Evolutionary conservation across 2,888 invertebrate genomes (phyloP).

Genomic region (Ectobius pallidus): DNA sequence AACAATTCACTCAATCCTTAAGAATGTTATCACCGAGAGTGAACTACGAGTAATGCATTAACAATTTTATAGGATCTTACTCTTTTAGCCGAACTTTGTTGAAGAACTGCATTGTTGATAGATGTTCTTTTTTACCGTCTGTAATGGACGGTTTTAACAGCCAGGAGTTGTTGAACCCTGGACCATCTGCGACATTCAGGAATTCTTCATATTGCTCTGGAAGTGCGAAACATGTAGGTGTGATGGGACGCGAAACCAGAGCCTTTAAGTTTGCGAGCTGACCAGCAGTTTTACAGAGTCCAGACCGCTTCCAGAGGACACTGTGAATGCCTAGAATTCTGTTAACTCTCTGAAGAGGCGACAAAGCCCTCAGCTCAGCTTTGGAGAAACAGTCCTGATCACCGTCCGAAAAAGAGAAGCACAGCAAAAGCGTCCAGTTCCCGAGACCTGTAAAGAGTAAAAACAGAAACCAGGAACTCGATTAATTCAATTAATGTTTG

Average conservation of each 20-base stretch:
- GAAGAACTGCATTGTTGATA: constrained; percentile 40
- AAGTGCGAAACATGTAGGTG: constrained; percentile 48
- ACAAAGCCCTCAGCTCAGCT: not conserved
- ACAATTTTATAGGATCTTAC: constrained; percentile 28
- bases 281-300: constrained; percentile 45
- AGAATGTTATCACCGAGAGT: too few species aligned
- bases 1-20: too few species aligned
- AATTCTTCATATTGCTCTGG: constrained; percentile 49
- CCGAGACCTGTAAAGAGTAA: not conserved
- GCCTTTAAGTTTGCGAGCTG: constrained; percentile 13
- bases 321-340: constrained; percentile 46
- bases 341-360: constrained; percentile 44
- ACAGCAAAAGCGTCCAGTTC: constrained; percentile 13
- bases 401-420: not conserved
- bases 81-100: constrained; percentile 37
- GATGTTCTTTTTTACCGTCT: constrained; percentile 24
- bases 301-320: constrained; percentile 46
- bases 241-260: not conserved
- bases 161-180: constrained; percentile 38
- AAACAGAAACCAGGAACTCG: not conserved
- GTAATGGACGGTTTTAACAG: constrained; percentile 31
- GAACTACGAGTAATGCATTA: not conserved
- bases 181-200: constrained; percentile 48
- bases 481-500: too few species aligned
- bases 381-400: constrained; percentile 19